phyloP scores from a whole-genome alignment of 2,113 vertebrate genomes.

The rat (Rattus norvegicus) region DNA sequence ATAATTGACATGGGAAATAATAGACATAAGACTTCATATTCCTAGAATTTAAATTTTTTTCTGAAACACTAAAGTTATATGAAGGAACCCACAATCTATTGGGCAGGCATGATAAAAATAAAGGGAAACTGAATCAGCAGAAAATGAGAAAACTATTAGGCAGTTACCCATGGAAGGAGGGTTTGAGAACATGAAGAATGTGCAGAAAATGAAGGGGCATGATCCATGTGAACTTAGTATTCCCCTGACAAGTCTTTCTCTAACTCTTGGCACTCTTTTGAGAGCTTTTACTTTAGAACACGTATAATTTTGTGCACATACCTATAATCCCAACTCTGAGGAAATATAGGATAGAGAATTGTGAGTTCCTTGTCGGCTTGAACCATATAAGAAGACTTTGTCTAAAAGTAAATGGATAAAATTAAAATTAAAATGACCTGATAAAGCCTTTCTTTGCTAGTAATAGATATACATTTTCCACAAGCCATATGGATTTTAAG shows the following conservation, averaged over 20 bases:
- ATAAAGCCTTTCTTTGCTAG: background rate
- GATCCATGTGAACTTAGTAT: background rate
- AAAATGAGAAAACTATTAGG: background rate
- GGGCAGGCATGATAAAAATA: background rate
- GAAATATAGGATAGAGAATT: background rate
- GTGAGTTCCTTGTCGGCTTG: background rate
- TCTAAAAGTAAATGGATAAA: background rate
- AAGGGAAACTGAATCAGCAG: background rate
- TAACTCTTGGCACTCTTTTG: background rate
- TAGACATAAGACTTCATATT: slow-evolving; percentile 64
- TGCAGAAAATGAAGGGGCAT: background rate
- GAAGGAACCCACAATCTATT: background rate
- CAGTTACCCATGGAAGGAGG: background rate
- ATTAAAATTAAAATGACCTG: background rate
- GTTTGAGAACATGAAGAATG: background rate
- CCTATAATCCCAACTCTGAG: background rate
- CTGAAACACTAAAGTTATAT: slow-evolving; percentile 50
- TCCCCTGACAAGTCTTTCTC: background rate
- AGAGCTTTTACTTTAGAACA: slow-evolving; percentile 21
- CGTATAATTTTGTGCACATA: background rate
- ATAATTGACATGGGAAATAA: slow-evolving; percentile 69
- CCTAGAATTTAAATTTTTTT: slow-evolving; percentile 71
- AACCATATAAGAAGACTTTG: background rate
- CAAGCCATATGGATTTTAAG: background rate
- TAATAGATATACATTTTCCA: background rate